Conservation (phyloP, 2,113 vertebrate species). For the Baryphthengus martii region DNA sequence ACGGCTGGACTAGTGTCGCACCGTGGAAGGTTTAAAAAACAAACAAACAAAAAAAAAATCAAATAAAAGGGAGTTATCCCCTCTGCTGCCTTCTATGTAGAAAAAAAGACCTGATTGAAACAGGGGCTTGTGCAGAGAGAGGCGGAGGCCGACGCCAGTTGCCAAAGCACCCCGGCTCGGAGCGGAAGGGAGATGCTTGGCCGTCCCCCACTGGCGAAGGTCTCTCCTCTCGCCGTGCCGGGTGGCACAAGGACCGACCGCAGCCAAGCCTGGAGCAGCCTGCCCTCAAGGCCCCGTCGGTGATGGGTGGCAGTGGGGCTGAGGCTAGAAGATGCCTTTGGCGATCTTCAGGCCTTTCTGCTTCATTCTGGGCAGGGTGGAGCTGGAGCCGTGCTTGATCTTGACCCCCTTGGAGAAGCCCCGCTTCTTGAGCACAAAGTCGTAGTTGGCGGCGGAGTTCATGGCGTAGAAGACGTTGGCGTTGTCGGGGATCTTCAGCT, state of each 20-base stretch:
- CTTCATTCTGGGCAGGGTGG: constrained; percentile 94
- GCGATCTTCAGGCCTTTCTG: constrained; percentile 97
- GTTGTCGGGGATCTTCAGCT: constrained; percentile 94
- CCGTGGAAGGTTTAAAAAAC: neutral
- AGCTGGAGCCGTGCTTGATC: constrained; percentile 90
- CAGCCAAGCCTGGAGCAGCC: neutral
- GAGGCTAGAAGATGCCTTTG: constrained; percentile 94
- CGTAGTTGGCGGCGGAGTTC: constrained; percentile 97
- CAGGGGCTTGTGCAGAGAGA: neutral
- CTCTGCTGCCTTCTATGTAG: constrained; percentile 17
- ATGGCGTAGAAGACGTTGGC: constrained; percentile 99
- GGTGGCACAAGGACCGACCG: neutral
- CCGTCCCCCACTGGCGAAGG: neutral
- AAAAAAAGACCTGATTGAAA: constrained; percentile 48
- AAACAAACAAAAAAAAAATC: neutral
- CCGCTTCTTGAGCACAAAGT: constrained; percentile 94
- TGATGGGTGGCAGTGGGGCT: constrained; percentile 26
- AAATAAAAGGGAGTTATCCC: neutral
- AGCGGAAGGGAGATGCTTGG: neutral
- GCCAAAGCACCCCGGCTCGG: neutral
- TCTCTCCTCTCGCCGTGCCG: neutral
- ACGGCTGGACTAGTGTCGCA: neutral
- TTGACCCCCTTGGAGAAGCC: constrained; percentile 82
- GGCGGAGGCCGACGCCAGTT: neutral
- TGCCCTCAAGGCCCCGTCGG: constrained; percentile 12